phyloP scores from a whole-genome alignment of 2,797 vertebrate genomes.

The Aphelocoma californica region DNA sequence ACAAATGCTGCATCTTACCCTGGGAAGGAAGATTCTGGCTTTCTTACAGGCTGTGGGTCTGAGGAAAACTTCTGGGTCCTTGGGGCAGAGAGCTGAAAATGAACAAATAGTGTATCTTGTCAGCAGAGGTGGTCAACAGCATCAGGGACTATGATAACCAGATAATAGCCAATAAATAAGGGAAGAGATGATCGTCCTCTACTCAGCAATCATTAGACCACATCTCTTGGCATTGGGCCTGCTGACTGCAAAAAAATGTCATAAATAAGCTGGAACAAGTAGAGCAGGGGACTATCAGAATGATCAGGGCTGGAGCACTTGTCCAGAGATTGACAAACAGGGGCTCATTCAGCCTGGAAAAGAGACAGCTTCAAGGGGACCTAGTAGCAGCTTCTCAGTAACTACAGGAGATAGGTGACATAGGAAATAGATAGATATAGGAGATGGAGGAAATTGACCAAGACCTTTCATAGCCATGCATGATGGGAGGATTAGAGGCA shows the following conservation, averaged over 20 bases:
- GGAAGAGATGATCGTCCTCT: background rate
- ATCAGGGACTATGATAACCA: background rate
- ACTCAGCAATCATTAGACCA: background rate
- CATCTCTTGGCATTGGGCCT: background rate
- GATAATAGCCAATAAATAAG: background rate
- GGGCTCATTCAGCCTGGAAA: background rate
- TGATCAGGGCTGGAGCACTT: background rate
- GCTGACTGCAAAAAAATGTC: background rate
- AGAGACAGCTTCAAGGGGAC: background rate
- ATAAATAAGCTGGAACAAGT: background rate
- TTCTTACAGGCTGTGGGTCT: background rate
- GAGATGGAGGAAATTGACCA: background rate
- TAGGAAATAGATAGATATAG: no score
- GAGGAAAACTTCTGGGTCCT: background rate
- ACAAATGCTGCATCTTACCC: background rate
- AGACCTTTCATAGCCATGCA: background rate
- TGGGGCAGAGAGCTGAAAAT: background rate
- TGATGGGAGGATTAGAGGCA: background rate
- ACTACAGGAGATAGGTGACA: no score
- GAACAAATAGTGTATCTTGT: background rate
- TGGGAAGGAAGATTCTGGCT: background rate
- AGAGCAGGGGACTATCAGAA: background rate
- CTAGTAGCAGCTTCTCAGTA: background rate
- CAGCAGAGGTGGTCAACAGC: background rate
- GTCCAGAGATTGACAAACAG: background rate